Conservation (phyloP, 2,797 vertebrate genomes). For the Morelia viridis region DNA sequence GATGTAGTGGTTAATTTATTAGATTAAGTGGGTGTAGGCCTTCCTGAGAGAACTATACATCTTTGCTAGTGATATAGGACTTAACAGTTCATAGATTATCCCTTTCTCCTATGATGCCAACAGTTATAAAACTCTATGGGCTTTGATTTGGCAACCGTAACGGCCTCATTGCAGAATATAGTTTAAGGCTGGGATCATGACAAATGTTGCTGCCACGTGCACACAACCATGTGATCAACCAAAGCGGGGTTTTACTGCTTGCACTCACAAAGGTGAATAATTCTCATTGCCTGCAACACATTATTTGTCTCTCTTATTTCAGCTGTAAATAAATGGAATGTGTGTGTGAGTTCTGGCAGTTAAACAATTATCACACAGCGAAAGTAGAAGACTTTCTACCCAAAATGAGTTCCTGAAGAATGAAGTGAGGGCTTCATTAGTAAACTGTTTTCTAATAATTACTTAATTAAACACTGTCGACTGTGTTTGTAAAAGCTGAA, state of each 20-base stretch:
- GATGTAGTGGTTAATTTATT: slow-evolving; percentile 25
- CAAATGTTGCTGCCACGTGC: slow-evolving; percentile 10
- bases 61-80: slow-evolving; percentile 11
- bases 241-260: background rate
- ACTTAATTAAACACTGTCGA: background rate
- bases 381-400: background rate
- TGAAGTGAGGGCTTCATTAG: background rate
- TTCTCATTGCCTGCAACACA: background rate
- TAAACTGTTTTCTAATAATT: background rate
- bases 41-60: background rate
- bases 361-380: background rate
- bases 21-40: slow-evolving; percentile 6
- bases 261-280: background rate
- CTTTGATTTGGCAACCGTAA: slow-evolving; percentile 18
- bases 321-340: background rate
- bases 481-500: background rate
- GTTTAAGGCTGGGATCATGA: slow-evolving; percentile 12
- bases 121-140: slow-evolving; percentile 13
- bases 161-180: slow-evolving; percentile 16
- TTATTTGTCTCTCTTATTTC: background rate
- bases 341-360: background rate
- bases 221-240: background rate
- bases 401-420: slow-evolving; percentile 3
- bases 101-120: background rate
- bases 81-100: slow-evolving; percentile 12